Evolutionary conservation across 2,113 vertebrate genomes (phyloP).

Genomic region (Ceuthmochares aereus): DNA sequence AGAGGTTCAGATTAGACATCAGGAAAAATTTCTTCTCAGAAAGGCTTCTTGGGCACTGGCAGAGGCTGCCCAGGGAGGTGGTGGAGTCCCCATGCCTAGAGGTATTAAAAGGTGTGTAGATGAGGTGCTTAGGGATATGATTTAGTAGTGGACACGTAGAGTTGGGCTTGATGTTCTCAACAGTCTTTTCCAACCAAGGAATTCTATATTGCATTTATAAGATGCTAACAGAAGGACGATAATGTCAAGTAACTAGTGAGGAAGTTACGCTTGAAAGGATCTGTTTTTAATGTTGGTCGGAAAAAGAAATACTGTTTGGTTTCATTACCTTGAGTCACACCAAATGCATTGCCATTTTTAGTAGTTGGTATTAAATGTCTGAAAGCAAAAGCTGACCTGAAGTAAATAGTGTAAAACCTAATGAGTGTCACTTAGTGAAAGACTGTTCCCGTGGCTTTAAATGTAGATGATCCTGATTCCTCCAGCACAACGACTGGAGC

Average conservation of each 20-base stretch:
- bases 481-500: background rate
- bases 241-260: background rate
- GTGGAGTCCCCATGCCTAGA: too few relatives aligned
- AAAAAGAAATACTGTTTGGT: background rate
- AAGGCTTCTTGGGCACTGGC: too few relatives aligned
- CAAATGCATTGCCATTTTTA: background rate
- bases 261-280: background rate
- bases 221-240: background rate
- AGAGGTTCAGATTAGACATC: too few relatives aligned
- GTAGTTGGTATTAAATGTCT: background rate
- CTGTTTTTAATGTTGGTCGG: background rate
- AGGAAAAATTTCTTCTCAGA: too few relatives aligned
- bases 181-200: too few relatives aligned
- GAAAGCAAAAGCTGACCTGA: background rate
- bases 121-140: too few relatives aligned
- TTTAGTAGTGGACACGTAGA: too few relatives aligned
- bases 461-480: background rate
- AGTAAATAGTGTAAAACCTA: background rate
- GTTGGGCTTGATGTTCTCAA: too few relatives aligned
- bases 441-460: background rate
- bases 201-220: background rate
- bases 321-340: background rate
- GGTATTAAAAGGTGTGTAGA: too few relatives aligned
- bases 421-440: background rate
- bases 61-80: too few relatives aligned